These are phyloP conservation scores for Anthoscopus minutus DNA, from an alignment of 2,113 vertebrate genomes.

Conservation along the genomic window DNA sequence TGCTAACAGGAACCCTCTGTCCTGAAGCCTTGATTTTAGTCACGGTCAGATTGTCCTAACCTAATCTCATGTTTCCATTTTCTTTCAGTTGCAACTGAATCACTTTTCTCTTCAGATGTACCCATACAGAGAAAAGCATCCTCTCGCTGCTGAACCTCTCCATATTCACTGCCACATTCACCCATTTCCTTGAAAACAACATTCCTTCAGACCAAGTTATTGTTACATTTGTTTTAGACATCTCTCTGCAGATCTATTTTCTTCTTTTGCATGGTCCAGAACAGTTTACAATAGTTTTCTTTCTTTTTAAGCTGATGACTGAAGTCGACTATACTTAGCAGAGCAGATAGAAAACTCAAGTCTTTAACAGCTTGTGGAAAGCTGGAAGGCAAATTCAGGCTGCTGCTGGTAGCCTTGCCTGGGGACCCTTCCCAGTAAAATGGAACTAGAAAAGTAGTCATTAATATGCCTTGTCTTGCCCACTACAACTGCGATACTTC, in stretches of 20 bases:
- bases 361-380: not conserved
- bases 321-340: not conserved
- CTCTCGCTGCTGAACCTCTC: not conserved
- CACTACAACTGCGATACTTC: not conserved
- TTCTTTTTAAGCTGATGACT: not conserved
- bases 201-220: not conserved
- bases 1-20: not conserved
- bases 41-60: not conserved
- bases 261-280: not conserved
- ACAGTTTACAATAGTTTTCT: not conserved
- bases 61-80: not conserved
- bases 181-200: not conserved
- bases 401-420: not conserved
- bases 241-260: not conserved
- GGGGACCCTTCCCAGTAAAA: not conserved
- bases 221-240: not conserved
- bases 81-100: not conserved
- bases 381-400: not conserved
- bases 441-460: not conserved
- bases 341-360: not conserved
- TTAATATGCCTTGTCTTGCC: not conserved
- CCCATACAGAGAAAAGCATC: rapidly evolving
- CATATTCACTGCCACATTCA: not conserved
- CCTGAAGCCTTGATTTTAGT: not conserved
- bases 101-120: not conserved